These are phyloP conservation scores for Girardinus metallicus DNA, from an alignment of 2,797 vertebrate genomes.

Conservation along the genomic window DNA sequence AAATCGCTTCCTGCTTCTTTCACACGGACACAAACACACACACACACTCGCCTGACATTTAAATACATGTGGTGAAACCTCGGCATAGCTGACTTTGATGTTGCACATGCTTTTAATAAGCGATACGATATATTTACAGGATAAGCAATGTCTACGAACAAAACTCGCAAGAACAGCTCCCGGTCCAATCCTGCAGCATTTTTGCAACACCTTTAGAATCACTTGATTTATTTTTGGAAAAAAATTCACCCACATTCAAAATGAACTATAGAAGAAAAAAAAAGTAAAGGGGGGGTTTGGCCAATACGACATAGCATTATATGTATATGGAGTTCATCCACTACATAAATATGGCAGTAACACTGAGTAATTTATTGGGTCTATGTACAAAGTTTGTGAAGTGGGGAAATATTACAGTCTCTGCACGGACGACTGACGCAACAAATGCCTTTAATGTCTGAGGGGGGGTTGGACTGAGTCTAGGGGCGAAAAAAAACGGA, in stretches of 20 bases:
- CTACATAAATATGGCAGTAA: constrained; percentile 97
- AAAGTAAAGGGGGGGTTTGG: constrained; percentile 80
- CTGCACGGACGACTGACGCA: constrained; percentile 68
- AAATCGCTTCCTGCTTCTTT: constrained; percentile 76
- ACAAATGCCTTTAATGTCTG: constrained; percentile 81
- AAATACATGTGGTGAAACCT: constrained; percentile 87
- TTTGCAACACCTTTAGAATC: constrained; percentile 61
- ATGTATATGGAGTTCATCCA: constrained; percentile 85
- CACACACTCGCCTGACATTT: constrained; percentile 63
- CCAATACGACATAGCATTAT: constrained; percentile 88
- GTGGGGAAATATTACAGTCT: constrained; percentile 82
- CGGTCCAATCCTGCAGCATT: constrained; percentile 80
- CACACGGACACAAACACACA: constrained; percentile 53
- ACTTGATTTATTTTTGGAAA: constrained; percentile 37
- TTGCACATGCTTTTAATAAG: constrained; percentile 99
- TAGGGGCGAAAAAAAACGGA: constrained; percentile 67
- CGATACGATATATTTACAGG: constrained; percentile 95
- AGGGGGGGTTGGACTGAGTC: constrained; percentile 70
- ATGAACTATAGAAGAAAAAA: constrained; percentile 55
- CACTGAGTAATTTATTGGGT: constrained; percentile 92
- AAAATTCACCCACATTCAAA: constrained; percentile 75
- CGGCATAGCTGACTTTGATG: constrained; percentile 86
- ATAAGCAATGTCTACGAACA: constrained; percentile 81
- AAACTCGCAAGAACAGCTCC: constrained; percentile 65
- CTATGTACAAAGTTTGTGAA: constrained; percentile 89